Evolutionary conservation across 1,140 invertebrate genomes (phyloP), one percentile per base, ranked within the genome.

Genomic region (Adoxophyes honmai): DNA sequence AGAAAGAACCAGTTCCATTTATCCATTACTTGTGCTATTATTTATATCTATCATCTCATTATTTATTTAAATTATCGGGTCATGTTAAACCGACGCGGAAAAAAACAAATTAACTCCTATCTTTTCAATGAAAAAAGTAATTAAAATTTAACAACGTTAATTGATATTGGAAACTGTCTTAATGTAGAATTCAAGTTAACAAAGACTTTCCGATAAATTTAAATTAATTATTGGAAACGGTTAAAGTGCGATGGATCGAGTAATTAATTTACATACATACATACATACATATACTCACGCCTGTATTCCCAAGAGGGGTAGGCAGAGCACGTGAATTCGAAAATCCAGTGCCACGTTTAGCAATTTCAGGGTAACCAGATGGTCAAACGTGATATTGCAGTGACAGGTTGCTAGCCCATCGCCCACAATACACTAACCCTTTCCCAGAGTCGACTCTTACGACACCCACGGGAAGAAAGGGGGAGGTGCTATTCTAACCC

Each of bases 141-240:
- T 48, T 48, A 48, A 48, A 48, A 44, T 21, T 48, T 21, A 10
- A 11, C 21, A 11, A 21, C 42, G 42, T 18, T 48, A 48, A 21
- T 21, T 48, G 42, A 48, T 21, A 48, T 48, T 48, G 42, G 42
- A 48, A 48, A 48, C n/a, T 44, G 39, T 44, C 9, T 18, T 44
- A 44, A 44, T 21, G 21, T 44, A 16, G 39, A 44, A 44, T n/a
- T n/a, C n/a, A n/a, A n/a, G n/a, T n/a, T n/a, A n/a, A n/a, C n/a
- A n/a, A n/a, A n/a, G n/a, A n/a, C n/a, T n/a, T n/a, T 28, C 16
- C 42, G 42, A 48, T 13, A 28, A 48, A 48, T 48, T 48, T 16
- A 48, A 48, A 48, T 48, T 48, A 48, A 48, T 48, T 21, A 48
- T 21, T 48, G 21, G 2, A 6, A 28, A 28, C 21, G 21, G 21